phyloP scores from a whole-genome alignment of 2,888 invertebrate species.

The Lasioglossum villosulum region DNA sequence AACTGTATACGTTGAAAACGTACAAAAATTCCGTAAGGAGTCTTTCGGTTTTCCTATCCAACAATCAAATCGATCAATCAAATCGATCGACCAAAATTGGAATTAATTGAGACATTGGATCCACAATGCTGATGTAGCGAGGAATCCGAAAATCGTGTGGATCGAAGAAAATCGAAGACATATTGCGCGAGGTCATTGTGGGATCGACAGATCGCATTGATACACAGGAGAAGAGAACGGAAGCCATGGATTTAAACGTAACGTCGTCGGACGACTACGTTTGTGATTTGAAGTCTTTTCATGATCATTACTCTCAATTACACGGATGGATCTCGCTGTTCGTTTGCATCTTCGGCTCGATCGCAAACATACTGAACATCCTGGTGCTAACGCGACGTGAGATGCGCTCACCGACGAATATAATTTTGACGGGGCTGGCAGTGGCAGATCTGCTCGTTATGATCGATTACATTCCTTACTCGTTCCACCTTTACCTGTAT shows the following conservation, averaged over 20 bases:
- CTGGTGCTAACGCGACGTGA: conserved; percentile 94
- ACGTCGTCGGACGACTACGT: conserved; percentile 76
- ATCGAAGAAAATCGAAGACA: not conserved
- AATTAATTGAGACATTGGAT: not conserved
- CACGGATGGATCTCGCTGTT: conserved; percentile 95
- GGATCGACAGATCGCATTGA: no score
- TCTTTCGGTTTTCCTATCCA: not conserved
- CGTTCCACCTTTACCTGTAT: conserved; percentile 91
- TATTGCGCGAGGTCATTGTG: not conserved
- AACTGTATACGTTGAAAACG: not conserved
- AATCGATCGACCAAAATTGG: not conserved
- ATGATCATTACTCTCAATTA: conserved; percentile 88
- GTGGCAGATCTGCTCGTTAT: conserved; percentile 97
- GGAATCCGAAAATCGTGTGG: not conserved
- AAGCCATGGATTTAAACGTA: conserved; percentile 31
- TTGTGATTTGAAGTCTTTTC: conserved; percentile 87
- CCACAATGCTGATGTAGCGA: not conserved
- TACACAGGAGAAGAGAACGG: not conserved
- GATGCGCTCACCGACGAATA: conserved; percentile 96
- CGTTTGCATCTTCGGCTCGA: conserved; percentile 95
- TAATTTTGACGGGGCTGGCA: conserved; percentile 95
- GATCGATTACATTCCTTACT: conserved; percentile 96
- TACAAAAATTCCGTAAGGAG: not conserved
- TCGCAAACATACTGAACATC: conserved; percentile 96
- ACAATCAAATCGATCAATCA: not conserved